These are phyloP conservation scores for Callipepla californica DNA, from an alignment of 2,113 vertebrate genomes.

Conservation along the genomic window DNA sequence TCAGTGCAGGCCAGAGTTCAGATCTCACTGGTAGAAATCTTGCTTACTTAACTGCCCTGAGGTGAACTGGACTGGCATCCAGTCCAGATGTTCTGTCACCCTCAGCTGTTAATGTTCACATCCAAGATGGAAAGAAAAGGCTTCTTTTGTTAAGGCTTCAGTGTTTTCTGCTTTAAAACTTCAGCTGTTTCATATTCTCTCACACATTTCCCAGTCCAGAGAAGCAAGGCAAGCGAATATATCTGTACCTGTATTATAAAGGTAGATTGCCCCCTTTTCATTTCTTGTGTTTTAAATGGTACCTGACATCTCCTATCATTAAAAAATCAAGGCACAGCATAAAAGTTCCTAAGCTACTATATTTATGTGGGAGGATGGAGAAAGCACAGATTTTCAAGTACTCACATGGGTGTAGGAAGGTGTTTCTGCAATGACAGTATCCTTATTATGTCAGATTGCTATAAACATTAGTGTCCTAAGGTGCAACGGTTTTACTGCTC, in stretches of 20 bases:
- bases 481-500: constrained; percentile 29
- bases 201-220: neutral
- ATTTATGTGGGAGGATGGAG: constrained; percentile 58
- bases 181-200: neutral
- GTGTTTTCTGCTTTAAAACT: neutral
- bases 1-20: neutral
- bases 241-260: neutral
- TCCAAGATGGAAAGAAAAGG: neutral
- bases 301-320: constrained; percentile 55
- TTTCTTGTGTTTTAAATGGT: constrained; percentile 47
- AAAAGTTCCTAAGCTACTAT: constrained; percentile 62
- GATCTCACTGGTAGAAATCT: neutral
- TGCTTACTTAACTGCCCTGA: neutral
- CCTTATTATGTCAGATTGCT: constrained; percentile 70
- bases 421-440: constrained; percentile 65
- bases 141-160: neutral
- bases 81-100: neutral
- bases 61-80: neutral
- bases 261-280: constrained; percentile 11
- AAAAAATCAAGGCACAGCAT: constrained; percentile 70
- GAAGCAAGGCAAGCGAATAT: neutral
- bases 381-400: constrained; percentile 71
- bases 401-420: constrained; percentile 66
- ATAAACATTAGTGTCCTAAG: constrained; percentile 32
- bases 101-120: neutral